phyloP scores from a whole-genome alignment of 1,140 invertebrate species.

The Caenorhabditis tropicalis region DNA sequence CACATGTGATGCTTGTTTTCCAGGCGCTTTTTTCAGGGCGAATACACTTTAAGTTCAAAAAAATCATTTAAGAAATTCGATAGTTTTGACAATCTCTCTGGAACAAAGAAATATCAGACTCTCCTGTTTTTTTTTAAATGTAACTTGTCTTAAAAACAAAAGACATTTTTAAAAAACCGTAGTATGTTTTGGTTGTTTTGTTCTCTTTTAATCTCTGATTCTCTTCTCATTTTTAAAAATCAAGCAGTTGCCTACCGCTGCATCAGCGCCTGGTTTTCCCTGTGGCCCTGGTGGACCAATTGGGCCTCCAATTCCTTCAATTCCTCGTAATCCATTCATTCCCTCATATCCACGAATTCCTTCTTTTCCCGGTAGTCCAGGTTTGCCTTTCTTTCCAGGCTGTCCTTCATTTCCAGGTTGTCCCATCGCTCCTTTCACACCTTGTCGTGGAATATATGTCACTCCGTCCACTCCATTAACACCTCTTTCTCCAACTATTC shows the following conservation, averaged over 20 bases:
- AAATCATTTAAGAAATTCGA: too few species aligned
- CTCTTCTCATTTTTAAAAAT: neutral
- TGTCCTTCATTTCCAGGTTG: constrained; percentile 37
- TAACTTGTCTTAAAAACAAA: too few species aligned
- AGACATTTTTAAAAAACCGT: too few species aligned
- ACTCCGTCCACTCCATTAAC: constrained; percentile 30
- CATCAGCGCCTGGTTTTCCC: constrained; percentile 5
- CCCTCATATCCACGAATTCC: constrained; percentile 31
- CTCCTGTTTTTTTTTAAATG: too few species aligned
- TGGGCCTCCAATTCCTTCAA: constrained; percentile 1
- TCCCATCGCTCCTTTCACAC: constrained; percentile 25
- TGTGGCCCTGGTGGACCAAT: constrained; percentile 12
- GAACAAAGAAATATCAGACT: too few species aligned
- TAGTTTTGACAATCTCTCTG: neutral
- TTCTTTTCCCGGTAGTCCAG: neutral
- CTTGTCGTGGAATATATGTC: constrained; percentile 1
- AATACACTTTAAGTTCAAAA: neutral
- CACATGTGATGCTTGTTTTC: neutral
- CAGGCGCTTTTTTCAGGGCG: neutral
- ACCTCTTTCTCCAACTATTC: constrained; percentile 13
- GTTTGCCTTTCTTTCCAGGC: constrained; percentile 27
- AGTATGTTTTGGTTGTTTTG: too few species aligned
- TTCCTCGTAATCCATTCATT: constrained; percentile 33
- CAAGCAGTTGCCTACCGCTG: neutral
- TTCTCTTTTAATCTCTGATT: neutral